phyloP scores from a whole-genome alignment of 2,797 vertebrate genomes.

The Paguma larvata region DNA sequence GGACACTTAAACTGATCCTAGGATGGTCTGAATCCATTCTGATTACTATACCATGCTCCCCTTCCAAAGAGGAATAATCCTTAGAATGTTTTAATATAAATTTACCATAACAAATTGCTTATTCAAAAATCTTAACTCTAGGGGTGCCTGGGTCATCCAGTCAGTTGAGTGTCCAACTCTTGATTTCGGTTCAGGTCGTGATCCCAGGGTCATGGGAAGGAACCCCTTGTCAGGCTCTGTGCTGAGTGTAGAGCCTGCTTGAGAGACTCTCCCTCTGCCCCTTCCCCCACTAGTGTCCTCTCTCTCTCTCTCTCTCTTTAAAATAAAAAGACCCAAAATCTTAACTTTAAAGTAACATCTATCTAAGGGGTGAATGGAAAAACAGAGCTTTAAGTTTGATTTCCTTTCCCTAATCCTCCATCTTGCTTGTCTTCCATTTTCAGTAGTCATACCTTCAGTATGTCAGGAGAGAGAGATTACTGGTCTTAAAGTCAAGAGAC shows the following conservation, averaged over 20 bases:
- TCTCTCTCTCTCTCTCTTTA: too few relatives aligned
- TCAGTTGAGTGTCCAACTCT: too few relatives aligned
- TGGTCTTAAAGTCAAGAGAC: not conserved
- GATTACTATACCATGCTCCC: not conserved
- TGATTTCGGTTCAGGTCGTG: too few relatives aligned
- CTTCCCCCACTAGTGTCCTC: too few relatives aligned
- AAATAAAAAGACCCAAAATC: too few relatives aligned
- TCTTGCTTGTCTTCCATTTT: not conserved
- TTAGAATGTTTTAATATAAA: not conserved
- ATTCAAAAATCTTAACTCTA: not conserved
- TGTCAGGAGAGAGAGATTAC: not conserved
- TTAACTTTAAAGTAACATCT: not conserved
- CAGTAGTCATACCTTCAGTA: not conserved
- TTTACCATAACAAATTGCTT: not conserved
- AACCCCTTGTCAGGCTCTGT: too few relatives aligned
- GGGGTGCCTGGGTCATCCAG: too few relatives aligned
- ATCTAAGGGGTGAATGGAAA: not conserved
- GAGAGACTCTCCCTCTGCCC: too few relatives aligned
- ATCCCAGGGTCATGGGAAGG: too few relatives aligned
- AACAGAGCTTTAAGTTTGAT: not conserved
- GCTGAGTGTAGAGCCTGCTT: too few relatives aligned
- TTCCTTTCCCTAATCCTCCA: not conserved
- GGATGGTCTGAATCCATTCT: not conserved
- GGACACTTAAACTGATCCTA: not conserved
- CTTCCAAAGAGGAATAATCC: not conserved